These are phyloP conservation scores for Scaptomyza tumidula DNA, from an alignment of 2,888 invertebrate genomes.

Conservation along the genomic window DNA sequence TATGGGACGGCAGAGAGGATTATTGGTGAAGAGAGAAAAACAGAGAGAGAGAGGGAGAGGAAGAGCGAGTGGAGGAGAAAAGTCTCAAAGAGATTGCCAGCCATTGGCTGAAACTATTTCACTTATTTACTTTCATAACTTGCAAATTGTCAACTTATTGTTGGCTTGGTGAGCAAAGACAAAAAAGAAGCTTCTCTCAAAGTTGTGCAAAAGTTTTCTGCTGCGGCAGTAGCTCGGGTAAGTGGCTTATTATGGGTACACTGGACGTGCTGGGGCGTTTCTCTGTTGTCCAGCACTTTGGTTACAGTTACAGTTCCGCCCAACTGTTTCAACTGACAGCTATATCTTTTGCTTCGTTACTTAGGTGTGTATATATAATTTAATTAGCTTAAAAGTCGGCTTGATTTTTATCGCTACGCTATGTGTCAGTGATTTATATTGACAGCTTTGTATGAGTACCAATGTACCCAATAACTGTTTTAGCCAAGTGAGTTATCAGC, in stretches of 20 bases:
- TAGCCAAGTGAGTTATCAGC: conserved; percentile 48
- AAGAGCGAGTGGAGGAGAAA: neutral
- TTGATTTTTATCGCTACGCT: neutral
- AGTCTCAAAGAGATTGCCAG: conserved; percentile 42
- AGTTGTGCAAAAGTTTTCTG: conserved; percentile 52
- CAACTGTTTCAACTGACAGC: conserved; percentile 2
- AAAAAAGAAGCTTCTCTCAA: conserved; percentile 27
- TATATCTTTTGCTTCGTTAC: conserved; percentile 22
- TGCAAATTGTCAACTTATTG: conserved; percentile 81
- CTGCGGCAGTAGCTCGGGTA: conserved; percentile 46
- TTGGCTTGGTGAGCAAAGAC: conserved; percentile 48
- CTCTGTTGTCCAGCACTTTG: conserved; percentile 20
- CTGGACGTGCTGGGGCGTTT: conserved; percentile 28
- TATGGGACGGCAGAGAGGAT: neutral
- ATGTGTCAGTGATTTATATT: conserved; percentile 66
- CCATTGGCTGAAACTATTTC: conserved; percentile 72
- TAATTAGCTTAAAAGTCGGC: conserved; percentile 75
- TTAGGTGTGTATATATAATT: conserved; percentile 72
- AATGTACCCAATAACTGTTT: conserved; percentile 27
- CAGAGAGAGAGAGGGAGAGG: too few relatives aligned
- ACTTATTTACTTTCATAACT: conserved; percentile 80
- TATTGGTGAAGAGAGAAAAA: neutral
- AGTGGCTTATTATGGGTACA: conserved; percentile 66
- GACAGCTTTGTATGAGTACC: conserved; percentile 38
- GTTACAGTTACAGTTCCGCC: conserved; percentile 21